Evolutionary conservation across 1,140 invertebrate species (phyloP), one percentile per base, ranked within the genome.

Genomic region (Neomicropteryx cornuta): DNA sequence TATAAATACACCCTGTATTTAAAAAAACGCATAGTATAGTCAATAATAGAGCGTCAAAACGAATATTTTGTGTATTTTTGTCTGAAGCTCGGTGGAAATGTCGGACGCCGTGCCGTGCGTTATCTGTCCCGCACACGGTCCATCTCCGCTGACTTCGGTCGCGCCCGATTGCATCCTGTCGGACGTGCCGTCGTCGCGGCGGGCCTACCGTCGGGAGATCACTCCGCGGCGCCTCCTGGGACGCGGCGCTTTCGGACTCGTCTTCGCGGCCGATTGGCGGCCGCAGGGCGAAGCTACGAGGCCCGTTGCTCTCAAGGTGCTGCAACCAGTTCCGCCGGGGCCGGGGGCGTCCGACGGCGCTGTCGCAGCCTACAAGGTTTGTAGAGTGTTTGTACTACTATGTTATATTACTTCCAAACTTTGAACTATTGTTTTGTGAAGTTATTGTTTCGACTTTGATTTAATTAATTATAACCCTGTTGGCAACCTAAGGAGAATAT

Each of bases 211-310:
- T 24, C 82, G 91, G 28, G 77, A 81, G 40, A 76, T 98, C 3
- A 76, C 79, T 22, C 67, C 83, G 34, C 87, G 84, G 1, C 75
- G 77, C 41, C 68, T 91, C 54, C 62, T 95, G n/a, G 96, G 96
- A 0, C 77, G 92, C 22, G 96, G 96, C 1, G 93, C 93, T 0
- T 99, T 98, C 71, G 95, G 96, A 1, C 94, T 96, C 57, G 96
- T 99, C 1, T 95, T 94, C 56, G 80, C 83, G 53, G 92, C 79
- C 0, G 75, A 73, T 2, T 84, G 86, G 60, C 77, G 79, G 39
- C 47, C 6, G 64, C 76, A 18, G 68, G 73, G 1, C 64, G 69
- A 3, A 60, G 73, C 43, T 58, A 62, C 71, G 28, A 68, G 74
- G 6, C 75, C 87, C 43, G 90, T 97, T 1, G 95, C 95, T 1